A percentile compares a stretch with the other conserved stretches of the same genome.
phyloP scores from a whole-genome alignment of 2,797 vertebrate genomes.

The Pelochelys cantorii region DNA sequence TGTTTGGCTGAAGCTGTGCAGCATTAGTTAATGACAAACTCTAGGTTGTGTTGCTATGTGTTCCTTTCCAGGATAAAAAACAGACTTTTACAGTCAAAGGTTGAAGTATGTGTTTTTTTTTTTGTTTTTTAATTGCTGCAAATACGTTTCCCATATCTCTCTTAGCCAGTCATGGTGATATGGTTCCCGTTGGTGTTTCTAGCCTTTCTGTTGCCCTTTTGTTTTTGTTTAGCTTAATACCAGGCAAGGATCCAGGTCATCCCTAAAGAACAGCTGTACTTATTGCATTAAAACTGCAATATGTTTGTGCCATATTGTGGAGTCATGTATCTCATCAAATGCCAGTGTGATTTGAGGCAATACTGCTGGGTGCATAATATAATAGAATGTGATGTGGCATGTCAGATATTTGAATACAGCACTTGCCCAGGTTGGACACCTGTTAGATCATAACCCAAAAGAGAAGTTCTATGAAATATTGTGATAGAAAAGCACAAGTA shows the following conservation, averaged over 20 bases:
- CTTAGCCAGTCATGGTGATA: not conserved
- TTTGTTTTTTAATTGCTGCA: not conserved
- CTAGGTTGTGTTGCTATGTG: not conserved
- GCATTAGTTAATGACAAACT: constrained; percentile 6
- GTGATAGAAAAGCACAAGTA: not conserved
- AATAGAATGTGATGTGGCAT: constrained; percentile 3
- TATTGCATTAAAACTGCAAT: constrained; percentile 37
- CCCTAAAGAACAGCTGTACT: constrained; percentile 10
- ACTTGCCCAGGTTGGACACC: constrained; percentile 30
- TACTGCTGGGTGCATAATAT: not conserved
- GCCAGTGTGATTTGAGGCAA: not conserved
- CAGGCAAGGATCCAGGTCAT: constrained; percentile 36
- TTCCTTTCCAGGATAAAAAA: not conserved
- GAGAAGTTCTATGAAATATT: not conserved
- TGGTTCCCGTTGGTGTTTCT: not conserved
- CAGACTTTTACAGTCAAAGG: not conserved
- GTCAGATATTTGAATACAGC: not conserved
- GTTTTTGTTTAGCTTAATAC: constrained; percentile 18
- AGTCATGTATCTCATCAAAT: constrained; percentile 37
- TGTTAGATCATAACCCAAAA: not conserved
- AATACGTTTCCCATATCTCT: not conserved
- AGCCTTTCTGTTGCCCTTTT: not conserved
- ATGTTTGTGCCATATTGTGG: constrained; percentile 8
- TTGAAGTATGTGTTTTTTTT: not conserved
- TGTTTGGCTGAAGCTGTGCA: not conserved